Percentiles rank a stretch among this genome's conserved stretches.
phyloP scores from a whole-genome alignment of 2,888 invertebrate species.

The Leptinotarsa rubiginosa region DNA sequence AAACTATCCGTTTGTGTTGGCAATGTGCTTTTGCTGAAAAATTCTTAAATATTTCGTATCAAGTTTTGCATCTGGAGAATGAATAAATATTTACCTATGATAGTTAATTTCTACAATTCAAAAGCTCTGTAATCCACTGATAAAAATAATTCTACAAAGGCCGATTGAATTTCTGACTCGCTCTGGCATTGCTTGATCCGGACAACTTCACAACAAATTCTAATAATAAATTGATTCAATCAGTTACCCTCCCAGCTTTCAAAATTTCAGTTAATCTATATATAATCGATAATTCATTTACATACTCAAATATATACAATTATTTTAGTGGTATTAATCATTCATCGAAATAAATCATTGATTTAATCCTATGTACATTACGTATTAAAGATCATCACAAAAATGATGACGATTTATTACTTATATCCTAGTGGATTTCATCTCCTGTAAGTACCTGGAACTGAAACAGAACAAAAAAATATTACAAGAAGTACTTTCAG shows the following conservation, averaged over 20 bases:
- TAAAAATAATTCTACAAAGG: background rate
- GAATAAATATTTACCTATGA: too few relatives aligned
- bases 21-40: too few relatives aligned
- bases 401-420: conserved; percentile 47
- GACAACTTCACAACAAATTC: conserved; percentile 5
- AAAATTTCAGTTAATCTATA: conserved; percentile 31
- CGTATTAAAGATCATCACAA: conserved; percentile 50
- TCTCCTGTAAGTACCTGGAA: conserved; percentile 41
- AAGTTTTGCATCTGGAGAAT: too few relatives aligned
- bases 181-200: background rate
- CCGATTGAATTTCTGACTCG: background rate
- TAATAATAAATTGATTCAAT: background rate
- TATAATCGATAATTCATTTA: conserved; percentile 29
- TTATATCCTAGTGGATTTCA: conserved; percentile 32
- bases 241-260: background rate
- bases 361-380: conserved; percentile 45
- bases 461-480: conserved; percentile 33
- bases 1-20: background rate
- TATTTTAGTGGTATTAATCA: conserved; percentile 33
- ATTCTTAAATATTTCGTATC: too few relatives aligned
- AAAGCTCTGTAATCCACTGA: background rate
- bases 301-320: conserved; percentile 40
- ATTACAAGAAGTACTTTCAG: background rate
- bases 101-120: too few relatives aligned
- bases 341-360: conserved; percentile 38